Base-by-base conservation (phyloP, 2,113 vertebrate species). In the Lucifuga dentata region DNA sequence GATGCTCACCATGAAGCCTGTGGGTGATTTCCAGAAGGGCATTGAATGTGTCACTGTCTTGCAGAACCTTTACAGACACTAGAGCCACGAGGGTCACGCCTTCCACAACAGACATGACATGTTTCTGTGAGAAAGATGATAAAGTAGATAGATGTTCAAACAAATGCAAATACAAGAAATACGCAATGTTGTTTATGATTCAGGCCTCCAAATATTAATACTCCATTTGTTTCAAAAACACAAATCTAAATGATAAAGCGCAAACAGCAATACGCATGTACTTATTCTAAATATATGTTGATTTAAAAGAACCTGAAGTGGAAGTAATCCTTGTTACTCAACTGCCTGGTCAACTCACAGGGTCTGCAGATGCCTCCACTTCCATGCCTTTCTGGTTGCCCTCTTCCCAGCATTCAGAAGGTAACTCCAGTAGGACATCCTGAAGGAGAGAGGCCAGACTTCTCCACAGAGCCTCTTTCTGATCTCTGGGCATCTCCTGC, bases 401-500 rank as follows among this genome's bases (percentile, higher is more conserved):
- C 9, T 81, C 45, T 40, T 84, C 88, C 95, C 95, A 97, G 1
- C 59, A 80, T 61, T 95, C 95, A 32, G 96, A 89, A 0, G 95
- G 95, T 5, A 80, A 90, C 13, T 93, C 91, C 62, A 92, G 35
- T 69, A 98, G 78, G n/a, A 82, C 75, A 0, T 92, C 89, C 23
- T 83, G 86, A 36, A 98, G 71, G 1, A 98, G 90, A 2, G 56
- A 74, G 0, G 74, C 86, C 76, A 97, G 88, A 17, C 58, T 93
- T 45, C 89, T 79, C 97, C 98, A 98, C 11, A 98, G 81, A 24
- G 85, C 58, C 68, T 93, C 90, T 12, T 94, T 95, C 83, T 96
- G 95, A 57, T 92, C 93, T 41, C 90, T 91, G 45, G 94, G 69
- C 76, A 98, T 85, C 86, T 98, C 97, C 78, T 98, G 93, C 75